Base-by-base conservation (phyloP, 2,113 vertebrate species). In the Carassius gibelio region DNA sequence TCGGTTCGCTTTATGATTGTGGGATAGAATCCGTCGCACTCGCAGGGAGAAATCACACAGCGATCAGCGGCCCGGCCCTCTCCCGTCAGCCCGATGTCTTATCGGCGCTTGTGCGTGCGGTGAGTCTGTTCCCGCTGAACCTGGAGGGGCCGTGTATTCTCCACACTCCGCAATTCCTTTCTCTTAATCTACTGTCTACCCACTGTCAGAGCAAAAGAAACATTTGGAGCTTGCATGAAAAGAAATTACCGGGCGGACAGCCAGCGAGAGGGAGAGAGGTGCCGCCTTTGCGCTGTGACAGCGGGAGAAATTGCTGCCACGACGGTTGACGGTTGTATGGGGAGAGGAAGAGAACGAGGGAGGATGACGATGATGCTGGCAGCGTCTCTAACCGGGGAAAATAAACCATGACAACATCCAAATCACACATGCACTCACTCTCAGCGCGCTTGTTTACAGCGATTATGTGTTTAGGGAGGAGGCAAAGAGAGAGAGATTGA, bases 401-500 rank as follows among this genome's bases (percentile, higher is more conserved):
- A 86, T 86, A 88, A 86, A 80, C 59, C 87, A 88, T 88, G 87
- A 88, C 87, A 88, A 86, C 85, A 86, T 82, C 87, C 87, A 88
- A 84, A 86, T 86, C 78, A 78, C 71, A 71, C 64, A 38, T 83
- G 78, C 77, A 26, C 64, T 83, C 82, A 14, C 80, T 86, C 77
- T 77, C 77, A 78, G 85, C 45, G 45, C 66, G 78, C 82, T 84
- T 80, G 57, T 88, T 88, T 88, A 86, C 74, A 76, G 77, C 52
- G 82, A 88, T 88, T 88, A 88, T 77, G 84, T 72, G 78, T 84
- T 55, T 72, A 52, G 57, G 87, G 80, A 82, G 80, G 66, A 66
- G 79, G 79, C 77, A 80, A 14, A 61, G 42, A 81, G 79, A 66
- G 64, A 71, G 80, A 5, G 71, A 77, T n/a, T 62, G 61, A 86